Conservation (phyloP, 2,888 invertebrate species). For the Thumatha senex region DNA sequence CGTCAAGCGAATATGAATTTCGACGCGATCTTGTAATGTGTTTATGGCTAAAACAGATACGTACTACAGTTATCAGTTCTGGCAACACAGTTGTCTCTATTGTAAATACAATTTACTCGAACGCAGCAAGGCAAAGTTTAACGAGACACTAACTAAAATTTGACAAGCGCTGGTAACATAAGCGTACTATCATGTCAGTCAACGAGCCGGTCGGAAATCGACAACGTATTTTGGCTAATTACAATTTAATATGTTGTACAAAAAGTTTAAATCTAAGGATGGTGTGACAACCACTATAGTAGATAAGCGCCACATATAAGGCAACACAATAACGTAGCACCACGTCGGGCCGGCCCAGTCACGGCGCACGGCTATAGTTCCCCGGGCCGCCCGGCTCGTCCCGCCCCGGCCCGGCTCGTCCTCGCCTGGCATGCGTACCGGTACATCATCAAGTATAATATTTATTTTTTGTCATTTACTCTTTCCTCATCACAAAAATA, state of each 20-base stretch:
- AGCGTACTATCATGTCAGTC: constrained; percentile 24
- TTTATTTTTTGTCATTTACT: constrained; percentile 73
- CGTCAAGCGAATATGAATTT: constrained; percentile 13
- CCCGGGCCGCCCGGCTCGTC: not conserved
- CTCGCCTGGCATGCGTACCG: constrained; percentile 37
- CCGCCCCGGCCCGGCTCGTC: constrained; percentile 7
- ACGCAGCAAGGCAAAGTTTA: constrained; percentile 25
- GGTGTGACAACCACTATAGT: constrained; percentile 19
- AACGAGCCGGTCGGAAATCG: not conserved
- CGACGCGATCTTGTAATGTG: constrained; percentile 12
- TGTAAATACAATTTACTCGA: constrained; percentile 20
- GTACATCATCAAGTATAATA: constrained; percentile 37
- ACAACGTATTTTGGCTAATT: constrained; percentile 1
- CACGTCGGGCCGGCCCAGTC: constrained; percentile 32
- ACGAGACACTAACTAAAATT: constrained; percentile 24
- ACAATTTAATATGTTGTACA: constrained; percentile 31
- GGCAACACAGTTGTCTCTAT: constrained; percentile 16
- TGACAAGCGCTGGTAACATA: too few species aligned
- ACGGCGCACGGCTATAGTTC: not conserved
- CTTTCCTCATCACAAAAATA: constrained; percentile 72
- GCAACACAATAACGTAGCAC: constrained; percentile 50
- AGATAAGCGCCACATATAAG: constrained; percentile 42
- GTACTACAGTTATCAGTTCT: not conserved
- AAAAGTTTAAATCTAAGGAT: constrained; percentile 20
- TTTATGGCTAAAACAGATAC: not conserved